These are phyloP conservation scores for Pyrrhia umbra DNA, from an alignment of 2,888 invertebrate species.

Conservation along the genomic window DNA sequence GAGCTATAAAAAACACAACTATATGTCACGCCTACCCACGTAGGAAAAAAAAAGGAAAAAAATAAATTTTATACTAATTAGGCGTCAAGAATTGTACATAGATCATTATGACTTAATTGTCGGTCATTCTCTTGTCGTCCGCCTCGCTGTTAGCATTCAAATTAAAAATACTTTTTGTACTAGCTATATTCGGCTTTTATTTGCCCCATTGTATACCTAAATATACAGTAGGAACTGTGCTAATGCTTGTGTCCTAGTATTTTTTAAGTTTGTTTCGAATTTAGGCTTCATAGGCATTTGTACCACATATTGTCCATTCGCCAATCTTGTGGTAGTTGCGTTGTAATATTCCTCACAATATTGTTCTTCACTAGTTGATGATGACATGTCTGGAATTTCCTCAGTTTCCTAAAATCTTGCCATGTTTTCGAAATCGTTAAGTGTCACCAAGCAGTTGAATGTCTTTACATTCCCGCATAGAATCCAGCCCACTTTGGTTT, in stretches of 20 bases:
- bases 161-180: too few relatives aligned
- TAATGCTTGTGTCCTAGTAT: constrained; percentile 26
- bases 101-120: too few relatives aligned
- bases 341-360: constrained; percentile 19
- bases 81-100: too few relatives aligned
- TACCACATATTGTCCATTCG: constrained; percentile 46
- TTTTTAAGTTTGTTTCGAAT: constrained; percentile 33
- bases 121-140: too few relatives aligned
- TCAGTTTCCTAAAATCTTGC: constrained; percentile 30
- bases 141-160: constrained; percentile 18
- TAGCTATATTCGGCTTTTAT: too few relatives aligned
- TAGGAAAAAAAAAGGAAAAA: too few relatives aligned
- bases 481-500: constrained; percentile 40
- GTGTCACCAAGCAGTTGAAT: constrained; percentile 38
- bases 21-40: too few relatives aligned
- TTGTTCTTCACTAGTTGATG: constrained; percentile 3
- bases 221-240: constrained; percentile 38
- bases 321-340: constrained; percentile 14
- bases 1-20: too few relatives aligned
- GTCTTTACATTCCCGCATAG: constrained; percentile 18
- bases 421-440: constrained; percentile 33
- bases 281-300: constrained; percentile 38
- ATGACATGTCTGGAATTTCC: background rate
- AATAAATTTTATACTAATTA: too few relatives aligned
- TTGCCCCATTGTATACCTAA: too few relatives aligned